Percentiles rank a stretch among this genome's conserved stretches.
phyloP scores from a whole-genome alignment of 64 coral and sea anemone genomes.

The Porites australiensis region DNA sequence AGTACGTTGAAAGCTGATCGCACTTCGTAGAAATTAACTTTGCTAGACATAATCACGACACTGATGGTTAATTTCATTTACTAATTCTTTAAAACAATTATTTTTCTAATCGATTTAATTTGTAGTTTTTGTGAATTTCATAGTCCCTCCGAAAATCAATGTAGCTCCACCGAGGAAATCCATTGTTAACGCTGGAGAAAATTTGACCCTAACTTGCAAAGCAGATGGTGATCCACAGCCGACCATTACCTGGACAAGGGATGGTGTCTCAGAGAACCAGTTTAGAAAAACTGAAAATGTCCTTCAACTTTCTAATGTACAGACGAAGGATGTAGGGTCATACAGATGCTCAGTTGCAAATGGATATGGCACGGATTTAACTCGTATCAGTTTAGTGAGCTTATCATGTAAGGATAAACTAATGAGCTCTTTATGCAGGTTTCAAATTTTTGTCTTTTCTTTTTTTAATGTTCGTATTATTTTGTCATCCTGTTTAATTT shows the following conservation, averaged over 20 bases:
- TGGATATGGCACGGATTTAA: background rate
- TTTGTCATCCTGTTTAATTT: too few species aligned
- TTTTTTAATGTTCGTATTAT: too few species aligned
- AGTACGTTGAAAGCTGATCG: too few species aligned
- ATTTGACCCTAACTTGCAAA: background rate
- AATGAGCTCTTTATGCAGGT: too few species aligned
- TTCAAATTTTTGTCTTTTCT: too few species aligned
- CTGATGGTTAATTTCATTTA: too few species aligned
- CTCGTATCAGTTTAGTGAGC: too few species aligned
- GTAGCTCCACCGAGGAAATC: background rate
- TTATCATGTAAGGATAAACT: too few species aligned
- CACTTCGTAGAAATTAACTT: too few species aligned
- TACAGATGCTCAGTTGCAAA: slow-evolving; percentile 16
- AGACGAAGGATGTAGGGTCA: slow-evolving; percentile 7
- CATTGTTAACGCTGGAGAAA: background rate
- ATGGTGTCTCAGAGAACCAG: background rate
- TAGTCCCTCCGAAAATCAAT: slow-evolving; percentile 19
- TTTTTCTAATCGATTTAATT: too few species aligned
- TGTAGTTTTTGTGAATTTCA: background rate
- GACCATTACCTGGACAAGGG: slow-evolving; percentile 12
- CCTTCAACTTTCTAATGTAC: background rate
- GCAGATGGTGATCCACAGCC: slow-evolving; percentile 1
- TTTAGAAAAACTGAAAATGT: background rate
- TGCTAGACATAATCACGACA: too few species aligned
- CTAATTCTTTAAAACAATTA: too few species aligned